phyloP scores from a whole-genome alignment of 2,888 invertebrate species.

The Seladonia tumulorum region DNA sequence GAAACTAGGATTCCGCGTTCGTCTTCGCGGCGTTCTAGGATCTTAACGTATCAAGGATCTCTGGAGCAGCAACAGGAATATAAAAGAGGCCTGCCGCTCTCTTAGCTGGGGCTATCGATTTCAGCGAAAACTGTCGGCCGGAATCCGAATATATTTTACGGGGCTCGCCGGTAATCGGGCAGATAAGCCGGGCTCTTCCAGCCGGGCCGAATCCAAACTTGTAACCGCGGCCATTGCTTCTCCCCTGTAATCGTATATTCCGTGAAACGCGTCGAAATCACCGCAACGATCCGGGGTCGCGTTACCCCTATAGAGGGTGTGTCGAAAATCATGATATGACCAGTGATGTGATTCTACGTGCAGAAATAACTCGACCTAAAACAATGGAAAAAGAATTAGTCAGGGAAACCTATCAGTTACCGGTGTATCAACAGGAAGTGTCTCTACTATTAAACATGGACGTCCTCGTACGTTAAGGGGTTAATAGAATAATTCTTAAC shows the following conservation, averaged over 20 bases:
- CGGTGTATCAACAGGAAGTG: too few relatives aligned
- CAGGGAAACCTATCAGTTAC: too few relatives aligned
- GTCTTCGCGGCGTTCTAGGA: background rate
- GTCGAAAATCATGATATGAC: background rate
- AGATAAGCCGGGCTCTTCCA: slow-evolving; percentile 38
- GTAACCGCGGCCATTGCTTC: slow-evolving; percentile 47
- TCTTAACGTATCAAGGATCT: background rate
- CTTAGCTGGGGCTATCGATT: slow-evolving; percentile 3
- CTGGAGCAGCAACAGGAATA: slow-evolving; percentile 5
- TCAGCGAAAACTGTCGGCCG: background rate
- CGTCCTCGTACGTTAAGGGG: too few relatives aligned
- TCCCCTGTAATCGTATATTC: slow-evolving; percentile 54
- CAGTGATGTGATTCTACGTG: too few relatives aligned
- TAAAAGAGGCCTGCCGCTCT: background rate
- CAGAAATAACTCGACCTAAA: background rate
- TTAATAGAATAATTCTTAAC: too few relatives aligned
- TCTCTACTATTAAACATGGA: too few relatives aligned
- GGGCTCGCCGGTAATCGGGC: slow-evolving; percentile 23
- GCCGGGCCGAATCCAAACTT: slow-evolving; percentile 23
- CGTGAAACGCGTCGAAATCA: slow-evolving; percentile 47
- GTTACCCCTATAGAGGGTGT: background rate
- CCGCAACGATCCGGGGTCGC: slow-evolving; percentile 35
- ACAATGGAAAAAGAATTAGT: background rate
- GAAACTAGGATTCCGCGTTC: background rate
- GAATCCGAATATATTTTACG: slow-evolving; percentile 39